These are phyloP conservation scores for Bombylius discolor DNA, from an alignment of 2,888 invertebrate species.

Conservation along the genomic window DNA sequence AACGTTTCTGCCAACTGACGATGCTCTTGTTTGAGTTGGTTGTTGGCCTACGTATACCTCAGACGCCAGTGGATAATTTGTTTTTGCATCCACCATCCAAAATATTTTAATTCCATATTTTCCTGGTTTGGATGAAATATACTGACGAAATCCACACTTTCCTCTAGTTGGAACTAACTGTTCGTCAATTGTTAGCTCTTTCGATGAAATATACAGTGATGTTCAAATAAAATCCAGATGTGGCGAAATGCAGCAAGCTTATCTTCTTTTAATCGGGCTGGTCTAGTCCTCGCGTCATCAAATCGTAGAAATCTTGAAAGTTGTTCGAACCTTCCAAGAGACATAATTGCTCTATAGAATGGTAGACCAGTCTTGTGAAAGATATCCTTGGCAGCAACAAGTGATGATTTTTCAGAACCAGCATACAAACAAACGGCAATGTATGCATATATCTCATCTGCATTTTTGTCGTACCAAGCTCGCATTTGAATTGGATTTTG, in stretches of 20 bases:
- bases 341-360: too few relatives aligned
- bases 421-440: too few relatives aligned
- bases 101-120: conserved; percentile 6
- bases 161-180: conserved; percentile 4
- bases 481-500: too few relatives aligned
- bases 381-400: too few relatives aligned
- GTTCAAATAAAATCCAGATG: too few relatives aligned
- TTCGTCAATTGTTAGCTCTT: conserved; percentile 3
- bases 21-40: too few relatives aligned
- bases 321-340: too few relatives aligned
- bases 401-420: too few relatives aligned
- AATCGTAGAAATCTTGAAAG: too few relatives aligned
- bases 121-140: conserved; percentile 1
- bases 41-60: not conserved
- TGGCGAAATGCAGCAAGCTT: conserved; percentile 1
- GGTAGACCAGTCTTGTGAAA: too few relatives aligned
- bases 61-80: not conserved
- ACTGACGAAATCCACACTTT: conserved; percentile 4
- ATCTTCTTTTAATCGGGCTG: not conserved
- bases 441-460: too few relatives aligned
- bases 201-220: not conserved
- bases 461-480: too few relatives aligned
- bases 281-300: conserved; percentile 1
- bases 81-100: conserved; percentile 1
- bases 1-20: not conserved